A percentile compares a stretch with the other conserved stretches of the same genome.
These are phyloP conservation scores for Anolis apletophallus DNA, from an alignment of 2,797 vertebrate species.

Conservation along the genomic window DNA sequence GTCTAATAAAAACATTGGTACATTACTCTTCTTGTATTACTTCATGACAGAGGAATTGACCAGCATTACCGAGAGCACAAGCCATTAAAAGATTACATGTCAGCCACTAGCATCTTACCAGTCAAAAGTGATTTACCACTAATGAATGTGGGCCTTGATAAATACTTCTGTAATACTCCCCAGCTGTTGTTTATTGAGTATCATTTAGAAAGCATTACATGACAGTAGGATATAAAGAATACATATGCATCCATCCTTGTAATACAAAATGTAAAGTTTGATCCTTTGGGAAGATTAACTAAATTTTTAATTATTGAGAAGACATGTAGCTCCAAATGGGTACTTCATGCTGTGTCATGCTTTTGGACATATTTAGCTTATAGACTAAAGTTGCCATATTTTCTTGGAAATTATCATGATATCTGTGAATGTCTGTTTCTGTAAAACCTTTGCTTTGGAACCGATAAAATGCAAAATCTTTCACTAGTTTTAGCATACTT, in stretches of 20 bases:
- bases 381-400: constrained; percentile 34
- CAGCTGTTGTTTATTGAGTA: constrained; percentile 71
- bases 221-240: constrained; percentile 72
- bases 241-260: constrained; percentile 60
- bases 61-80: constrained; percentile 47
- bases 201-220: constrained; percentile 74
- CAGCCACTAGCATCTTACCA: constrained; percentile 50
- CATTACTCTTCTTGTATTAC: constrained; percentile 37
- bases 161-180: constrained; percentile 69
- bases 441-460: not conserved
- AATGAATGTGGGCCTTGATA: constrained; percentile 66
- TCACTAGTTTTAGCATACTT: no score
- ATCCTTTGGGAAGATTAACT: constrained; percentile 71
- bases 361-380: constrained; percentile 60
- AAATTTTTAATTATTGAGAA: constrained; percentile 72
- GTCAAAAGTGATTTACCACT: constrained; percentile 68
- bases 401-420: not conserved
- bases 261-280: constrained; percentile 72
- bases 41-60: constrained; percentile 11
- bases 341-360: constrained; percentile 60
- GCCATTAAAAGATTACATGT: constrained; percentile 58
- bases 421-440: not conserved
- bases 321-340: constrained; percentile 68
- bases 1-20: constrained; percentile 32
- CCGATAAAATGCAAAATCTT: not conserved